Evolutionary conservation across 2,888 invertebrate species (phyloP).

Genomic region (Ferrisia virgata): DNA sequence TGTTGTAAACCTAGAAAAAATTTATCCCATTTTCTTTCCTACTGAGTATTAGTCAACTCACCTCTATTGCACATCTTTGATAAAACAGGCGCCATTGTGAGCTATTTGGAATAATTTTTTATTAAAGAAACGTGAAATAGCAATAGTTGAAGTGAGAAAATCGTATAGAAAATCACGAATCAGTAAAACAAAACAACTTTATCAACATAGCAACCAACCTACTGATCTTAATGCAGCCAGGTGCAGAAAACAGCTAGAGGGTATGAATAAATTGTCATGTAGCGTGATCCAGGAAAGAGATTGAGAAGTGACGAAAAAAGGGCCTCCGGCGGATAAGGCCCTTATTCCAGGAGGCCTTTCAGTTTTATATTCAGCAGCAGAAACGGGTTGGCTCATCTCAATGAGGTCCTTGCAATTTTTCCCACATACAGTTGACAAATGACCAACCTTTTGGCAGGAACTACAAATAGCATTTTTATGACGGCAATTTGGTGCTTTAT

Average conservation of each 20-base stretch:
- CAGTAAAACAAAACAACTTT: background rate
- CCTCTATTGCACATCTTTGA: background rate
- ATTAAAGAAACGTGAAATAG: background rate
- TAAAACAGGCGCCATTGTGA: background rate
- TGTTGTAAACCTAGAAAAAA: background rate
- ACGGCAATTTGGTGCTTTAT: too few species aligned
- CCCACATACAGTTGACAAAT: too few species aligned
- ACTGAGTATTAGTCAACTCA: background rate
- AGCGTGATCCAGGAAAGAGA: background rate
- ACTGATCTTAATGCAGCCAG: too few species aligned
- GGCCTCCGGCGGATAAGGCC: background rate
- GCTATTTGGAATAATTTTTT: background rate
- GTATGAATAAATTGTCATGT: too few species aligned
- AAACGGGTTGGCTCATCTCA: too few species aligned
- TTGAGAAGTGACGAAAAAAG: background rate
- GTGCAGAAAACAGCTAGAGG: too few species aligned
- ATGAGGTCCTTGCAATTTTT: too few species aligned
- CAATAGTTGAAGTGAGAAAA: too few species aligned
- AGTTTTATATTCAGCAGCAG: too few species aligned
- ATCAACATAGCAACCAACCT: background rate
- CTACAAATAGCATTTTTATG: too few species aligned
- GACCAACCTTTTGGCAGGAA: too few species aligned
- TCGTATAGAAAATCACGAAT: too few species aligned
- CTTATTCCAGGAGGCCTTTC: background rate
- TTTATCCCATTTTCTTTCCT: background rate